These are phyloP conservation scores for Lumbricus terrestris DNA, from an alignment of 2,888 invertebrate species.

Conservation along the genomic window DNA sequence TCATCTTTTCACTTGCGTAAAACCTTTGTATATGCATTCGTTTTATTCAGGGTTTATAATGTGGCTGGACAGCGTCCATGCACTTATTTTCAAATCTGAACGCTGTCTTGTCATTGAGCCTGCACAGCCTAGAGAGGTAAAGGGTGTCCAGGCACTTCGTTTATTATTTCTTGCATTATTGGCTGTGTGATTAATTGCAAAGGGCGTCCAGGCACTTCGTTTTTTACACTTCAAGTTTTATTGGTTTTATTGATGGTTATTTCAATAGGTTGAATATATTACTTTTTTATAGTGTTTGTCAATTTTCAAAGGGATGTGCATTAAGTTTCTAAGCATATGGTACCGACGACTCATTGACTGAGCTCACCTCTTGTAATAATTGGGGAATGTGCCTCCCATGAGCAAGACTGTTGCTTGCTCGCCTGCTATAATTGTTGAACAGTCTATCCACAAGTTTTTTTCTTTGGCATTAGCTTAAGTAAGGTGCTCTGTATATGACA, in stretches of 20 bases:
- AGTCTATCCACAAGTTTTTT: neutral
- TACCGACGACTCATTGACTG: neutral
- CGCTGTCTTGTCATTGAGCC: too few species aligned
- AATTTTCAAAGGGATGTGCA: neutral
- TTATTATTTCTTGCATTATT: too few species aligned
- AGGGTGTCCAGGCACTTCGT: too few species aligned
- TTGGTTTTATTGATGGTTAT: neutral
- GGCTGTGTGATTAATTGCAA: too few species aligned
- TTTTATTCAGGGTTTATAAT: too few species aligned
- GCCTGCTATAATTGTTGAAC: too few species aligned
- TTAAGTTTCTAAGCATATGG: neutral
- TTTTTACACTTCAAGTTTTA: too few species aligned
- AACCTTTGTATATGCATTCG: neutral
- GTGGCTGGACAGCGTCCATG: too few species aligned
- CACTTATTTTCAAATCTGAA: too few species aligned
- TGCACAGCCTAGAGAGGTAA: too few species aligned
- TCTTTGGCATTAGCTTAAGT: neutral
- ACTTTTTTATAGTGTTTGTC: neutral
- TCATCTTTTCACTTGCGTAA: neutral
- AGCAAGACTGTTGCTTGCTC: too few species aligned
- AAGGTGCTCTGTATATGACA: neutral
- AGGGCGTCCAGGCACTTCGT: too few species aligned
- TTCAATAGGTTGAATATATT: neutral
- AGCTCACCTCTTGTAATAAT: neutral
- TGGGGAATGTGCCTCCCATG: neutral